phyloP scores from a whole-genome alignment of 2,113 vertebrate species.

The Tauraco erythrolophus region DNA sequence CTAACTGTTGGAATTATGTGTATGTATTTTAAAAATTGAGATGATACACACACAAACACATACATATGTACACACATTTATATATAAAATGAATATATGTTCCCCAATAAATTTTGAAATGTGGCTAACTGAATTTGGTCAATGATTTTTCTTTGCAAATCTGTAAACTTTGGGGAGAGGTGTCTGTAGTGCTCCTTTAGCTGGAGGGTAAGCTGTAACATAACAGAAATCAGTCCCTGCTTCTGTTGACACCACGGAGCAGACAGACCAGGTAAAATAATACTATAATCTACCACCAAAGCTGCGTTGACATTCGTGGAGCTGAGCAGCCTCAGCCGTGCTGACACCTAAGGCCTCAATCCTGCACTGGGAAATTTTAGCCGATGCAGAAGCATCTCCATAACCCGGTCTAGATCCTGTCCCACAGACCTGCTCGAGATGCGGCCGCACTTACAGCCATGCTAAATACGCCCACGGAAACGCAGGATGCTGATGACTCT shows the following conservation, averaged over 20 bases:
- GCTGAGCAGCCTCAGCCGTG: background rate
- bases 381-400: background rate
- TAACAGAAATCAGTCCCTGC: background rate
- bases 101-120: background rate
- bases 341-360: background rate
- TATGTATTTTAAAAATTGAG: background rate
- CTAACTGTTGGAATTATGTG: background rate
- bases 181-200: background rate
- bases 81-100: background rate
- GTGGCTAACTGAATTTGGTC: background rate
- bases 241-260: rapidly evolving
- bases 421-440: background rate
- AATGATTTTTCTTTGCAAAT: background rate
- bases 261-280: background rate
- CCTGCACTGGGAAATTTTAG: background rate
- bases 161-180: background rate
- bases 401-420: background rate
- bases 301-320: background rate
- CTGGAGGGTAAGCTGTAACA: background rate
- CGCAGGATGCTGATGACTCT: rapidly evolving
- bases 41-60: background rate
- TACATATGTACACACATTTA: rapidly evolving
- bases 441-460: rapidly evolving
- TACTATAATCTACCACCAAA: background rate
- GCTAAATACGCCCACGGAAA: rapidly evolving